These are phyloP conservation scores for Cephalotes varians DNA, from an alignment of 2,888 invertebrate genomes.

Conservation along the genomic window DNA sequence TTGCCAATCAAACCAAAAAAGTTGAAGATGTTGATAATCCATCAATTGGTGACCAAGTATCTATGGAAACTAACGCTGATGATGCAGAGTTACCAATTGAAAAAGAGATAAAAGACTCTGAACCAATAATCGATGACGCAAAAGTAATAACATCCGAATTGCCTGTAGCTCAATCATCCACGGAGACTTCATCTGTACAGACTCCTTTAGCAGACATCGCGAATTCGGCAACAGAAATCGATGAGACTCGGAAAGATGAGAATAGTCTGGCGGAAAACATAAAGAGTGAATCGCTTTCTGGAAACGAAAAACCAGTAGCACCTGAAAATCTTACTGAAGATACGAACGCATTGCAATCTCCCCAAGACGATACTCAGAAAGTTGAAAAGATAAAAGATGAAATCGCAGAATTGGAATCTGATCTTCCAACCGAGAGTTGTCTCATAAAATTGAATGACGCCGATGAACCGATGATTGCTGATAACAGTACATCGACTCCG, in stretches of 20 bases:
- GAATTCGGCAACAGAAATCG: constrained; percentile 41
- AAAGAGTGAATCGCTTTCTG: constrained; percentile 53
- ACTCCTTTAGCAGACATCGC: constrained; percentile 45
- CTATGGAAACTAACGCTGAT: constrained; percentile 57
- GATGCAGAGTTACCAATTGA: constrained; percentile 54
- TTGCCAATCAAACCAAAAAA: constrained; percentile 45
- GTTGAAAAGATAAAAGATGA: constrained; percentile 60
- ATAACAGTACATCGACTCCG: constrained; percentile 50
- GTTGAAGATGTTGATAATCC: constrained; percentile 52
- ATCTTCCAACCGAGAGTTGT: constrained; percentile 64
- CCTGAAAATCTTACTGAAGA: constrained; percentile 64
- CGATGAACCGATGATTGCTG: constrained; percentile 74
- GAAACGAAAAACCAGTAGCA: constrained; percentile 60
- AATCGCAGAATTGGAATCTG: constrained; percentile 54
- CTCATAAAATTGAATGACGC: constrained; percentile 62
- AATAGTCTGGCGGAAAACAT: constrained; percentile 50
- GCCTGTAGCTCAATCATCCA: constrained; percentile 43
- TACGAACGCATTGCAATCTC: constrained; percentile 51
- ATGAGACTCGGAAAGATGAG: constrained; percentile 44
- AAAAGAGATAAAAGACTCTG: constrained; percentile 48
- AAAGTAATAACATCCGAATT: constrained; percentile 52
- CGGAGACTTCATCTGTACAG: constrained; percentile 53
- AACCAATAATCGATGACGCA: constrained; percentile 45
- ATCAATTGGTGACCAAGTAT: constrained; percentile 46
- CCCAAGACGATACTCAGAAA: constrained; percentile 70